Evolutionary conservation across 2,888 invertebrate species (phyloP).

Genomic region (Hirtodrosophila confusa): DNA sequence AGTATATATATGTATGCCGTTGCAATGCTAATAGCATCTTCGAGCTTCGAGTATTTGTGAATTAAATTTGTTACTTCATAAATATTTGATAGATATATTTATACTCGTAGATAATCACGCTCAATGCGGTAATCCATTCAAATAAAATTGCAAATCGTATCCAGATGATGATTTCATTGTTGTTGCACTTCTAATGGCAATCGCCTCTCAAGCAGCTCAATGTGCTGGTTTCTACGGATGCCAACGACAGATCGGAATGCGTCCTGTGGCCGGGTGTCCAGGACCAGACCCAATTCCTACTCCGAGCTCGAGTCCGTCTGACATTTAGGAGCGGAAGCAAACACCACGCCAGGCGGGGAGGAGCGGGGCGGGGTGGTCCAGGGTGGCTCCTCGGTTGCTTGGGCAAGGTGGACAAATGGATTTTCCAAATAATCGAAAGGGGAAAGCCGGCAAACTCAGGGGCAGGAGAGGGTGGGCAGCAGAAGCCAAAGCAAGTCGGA

Average conservation of each 20-base stretch:
- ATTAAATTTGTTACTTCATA: too few species aligned
- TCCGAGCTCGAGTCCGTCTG: conserved; percentile 64
- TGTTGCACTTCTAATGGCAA: conserved; percentile 36
- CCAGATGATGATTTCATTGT: conserved; percentile 40
- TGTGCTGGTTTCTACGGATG: conserved; percentile 48
- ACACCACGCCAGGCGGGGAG: conserved; percentile 9
- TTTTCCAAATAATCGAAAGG: conserved; percentile 66
- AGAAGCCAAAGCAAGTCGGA: conserved; percentile 41
- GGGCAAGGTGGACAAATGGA: conserved; percentile 74
- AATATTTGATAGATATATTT: too few species aligned
- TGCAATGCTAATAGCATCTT: too few species aligned
- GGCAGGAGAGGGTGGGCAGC: background rate
- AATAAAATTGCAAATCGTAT: conserved; percentile 6
- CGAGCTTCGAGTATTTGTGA: too few species aligned
- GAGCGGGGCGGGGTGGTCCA: background rate
- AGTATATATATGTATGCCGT: too few species aligned
- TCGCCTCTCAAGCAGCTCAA: conserved; percentile 34
- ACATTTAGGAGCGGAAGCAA: conserved; percentile 28
- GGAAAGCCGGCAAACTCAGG: background rate
- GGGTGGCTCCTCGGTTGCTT: conserved; percentile 26
- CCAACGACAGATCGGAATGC: conserved; percentile 17
- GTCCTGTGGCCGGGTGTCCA: background rate
- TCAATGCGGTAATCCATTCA: background rate
- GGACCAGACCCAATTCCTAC: background rate
- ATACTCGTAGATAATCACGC: too few species aligned